A percentile compares a stretch with the other conserved stretches of the same genome.
Evolutionary conservation across 2,797 vertebrate genomes (phyloP).

Genomic region (Rhodeus uyekii): DNA sequence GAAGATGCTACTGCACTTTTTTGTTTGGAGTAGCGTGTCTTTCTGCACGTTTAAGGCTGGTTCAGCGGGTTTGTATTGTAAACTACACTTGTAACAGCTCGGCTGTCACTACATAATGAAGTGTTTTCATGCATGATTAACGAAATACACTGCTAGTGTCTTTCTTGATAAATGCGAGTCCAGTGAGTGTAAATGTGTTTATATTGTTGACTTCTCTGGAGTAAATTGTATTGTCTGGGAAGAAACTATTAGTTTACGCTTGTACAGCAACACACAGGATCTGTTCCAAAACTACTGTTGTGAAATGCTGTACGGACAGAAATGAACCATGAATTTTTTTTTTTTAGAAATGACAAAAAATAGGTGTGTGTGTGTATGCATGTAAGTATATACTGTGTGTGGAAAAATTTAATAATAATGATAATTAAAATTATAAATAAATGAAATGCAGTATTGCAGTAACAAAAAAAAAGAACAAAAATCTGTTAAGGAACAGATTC

Average conservation of each 20-base stretch:
- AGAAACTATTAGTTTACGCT: not conserved
- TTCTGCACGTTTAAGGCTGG: not conserved
- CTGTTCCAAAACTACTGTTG: not conserved
- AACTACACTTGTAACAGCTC: not conserved
- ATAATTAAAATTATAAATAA: too few species aligned
- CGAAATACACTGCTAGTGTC: not conserved
- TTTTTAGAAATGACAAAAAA: not conserved
- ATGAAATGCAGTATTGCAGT: not conserved
- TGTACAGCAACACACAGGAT: not conserved
- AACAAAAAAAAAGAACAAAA: not conserved
- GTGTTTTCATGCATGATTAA: constrained; percentile 6
- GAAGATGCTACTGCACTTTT: not conserved
- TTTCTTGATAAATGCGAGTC: constrained; percentile 19
- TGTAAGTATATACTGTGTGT: too few species aligned
- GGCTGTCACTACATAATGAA: constrained; percentile 8
- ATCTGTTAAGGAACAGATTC: not conserved
- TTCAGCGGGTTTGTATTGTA: not conserved
- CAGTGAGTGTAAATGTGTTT: constrained; percentile 14
- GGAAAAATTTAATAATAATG: too few species aligned
- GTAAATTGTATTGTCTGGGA: not conserved
- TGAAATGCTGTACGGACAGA: not conserved
- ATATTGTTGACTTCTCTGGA: not conserved
- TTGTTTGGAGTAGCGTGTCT: constrained; percentile 9
- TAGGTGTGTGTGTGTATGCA: not conserved
- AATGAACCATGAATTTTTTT: not conserved